Evolutionary conservation across 2,888 invertebrate genomes (phyloP), one percentile per base, ranked within the genome.

Genomic region (Campoplex capitator): DNA sequence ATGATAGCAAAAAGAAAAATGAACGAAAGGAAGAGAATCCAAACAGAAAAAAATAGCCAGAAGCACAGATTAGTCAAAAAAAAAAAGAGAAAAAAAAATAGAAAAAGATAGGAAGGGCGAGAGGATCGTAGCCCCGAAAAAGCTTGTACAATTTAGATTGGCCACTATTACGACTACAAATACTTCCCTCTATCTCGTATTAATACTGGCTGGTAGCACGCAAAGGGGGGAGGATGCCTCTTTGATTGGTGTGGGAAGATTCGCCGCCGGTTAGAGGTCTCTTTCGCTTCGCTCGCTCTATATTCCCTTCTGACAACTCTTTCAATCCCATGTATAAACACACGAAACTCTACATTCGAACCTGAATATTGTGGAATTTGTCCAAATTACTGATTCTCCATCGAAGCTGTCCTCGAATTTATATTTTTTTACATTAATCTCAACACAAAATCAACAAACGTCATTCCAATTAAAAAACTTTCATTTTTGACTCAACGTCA

Each of bases 221-320:
- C 88, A 90, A 91, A 91, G 91, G 90, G 92, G 92, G 92, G 90
- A 90, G 92, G 92, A 92, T 92, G 91, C 85, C 91, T 89, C 92
- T 93, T 93, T 94, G 93, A 94, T 94, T 94, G 93, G 93, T 94
- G 94, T 93, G 94, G 93, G 93, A 94, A 94, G 93, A 92, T 92
- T 91, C 91, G 90, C 91, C 91, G 90, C 88, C 91, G 38, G 38
- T 38, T 38, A 3, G 23, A 23, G 90, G 91, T 92, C 90, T 88
- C 86, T 88, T 88, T 88, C 90, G 88, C 88, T 89, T 89, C 89
- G 88, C 88, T 89, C 74, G 82, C 73, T 81, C 68, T 65, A 42
- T 65, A 23, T 71, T 71, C 35, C 28, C 16, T 70, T 80, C 70
- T 32, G 62, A 62, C 16, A 62, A 62, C 62, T 62, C 62, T 62